phyloP scores from a whole-genome alignment of 2,797 vertebrate genomes.

The Gymnothorax javanicus region DNA sequence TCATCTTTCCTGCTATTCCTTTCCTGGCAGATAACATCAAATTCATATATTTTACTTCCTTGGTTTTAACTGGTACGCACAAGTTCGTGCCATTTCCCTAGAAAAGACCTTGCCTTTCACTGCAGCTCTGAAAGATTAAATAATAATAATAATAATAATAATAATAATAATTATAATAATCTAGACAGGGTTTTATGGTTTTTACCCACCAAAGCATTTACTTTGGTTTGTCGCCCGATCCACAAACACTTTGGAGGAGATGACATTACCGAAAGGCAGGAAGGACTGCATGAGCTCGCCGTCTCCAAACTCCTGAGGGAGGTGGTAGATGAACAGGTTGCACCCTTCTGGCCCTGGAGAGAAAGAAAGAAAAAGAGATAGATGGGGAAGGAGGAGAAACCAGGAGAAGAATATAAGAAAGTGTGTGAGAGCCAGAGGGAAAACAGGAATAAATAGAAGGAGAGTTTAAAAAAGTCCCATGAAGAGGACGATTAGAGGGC shows the following conservation, averaged over 20 bases:
- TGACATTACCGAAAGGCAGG: constrained; percentile 88
- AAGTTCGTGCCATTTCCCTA: neutral
- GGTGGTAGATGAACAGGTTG: constrained; percentile 87
- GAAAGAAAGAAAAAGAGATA: constrained; percentile 47
- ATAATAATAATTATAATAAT: constrained; percentile 15
- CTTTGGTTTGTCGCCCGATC: constrained; percentile 89
- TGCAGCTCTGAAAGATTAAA: neutral
- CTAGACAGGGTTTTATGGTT: constrained; percentile 18
- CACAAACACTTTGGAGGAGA: constrained; percentile 90
- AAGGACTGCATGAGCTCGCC: constrained; percentile 88
- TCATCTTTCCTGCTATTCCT: neutral
- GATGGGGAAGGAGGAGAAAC: constrained; percentile 45
- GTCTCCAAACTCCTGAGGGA: constrained; percentile 85
- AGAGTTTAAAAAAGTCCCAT: no score
- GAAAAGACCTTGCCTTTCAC: neutral
- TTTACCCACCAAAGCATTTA: constrained; percentile 59
- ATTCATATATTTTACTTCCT: neutral
- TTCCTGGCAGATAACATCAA: neutral
- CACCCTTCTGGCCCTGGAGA: constrained; percentile 80
- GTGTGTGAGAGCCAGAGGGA: neutral
- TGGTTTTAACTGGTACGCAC: neutral
- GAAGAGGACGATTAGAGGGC: neutral
- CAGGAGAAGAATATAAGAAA: no score
- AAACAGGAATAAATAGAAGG: neutral
- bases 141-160: neutral